Evolutionary conservation across 2,888 invertebrate genomes (phyloP).

Genomic region (Galerucella pusilla): DNA sequence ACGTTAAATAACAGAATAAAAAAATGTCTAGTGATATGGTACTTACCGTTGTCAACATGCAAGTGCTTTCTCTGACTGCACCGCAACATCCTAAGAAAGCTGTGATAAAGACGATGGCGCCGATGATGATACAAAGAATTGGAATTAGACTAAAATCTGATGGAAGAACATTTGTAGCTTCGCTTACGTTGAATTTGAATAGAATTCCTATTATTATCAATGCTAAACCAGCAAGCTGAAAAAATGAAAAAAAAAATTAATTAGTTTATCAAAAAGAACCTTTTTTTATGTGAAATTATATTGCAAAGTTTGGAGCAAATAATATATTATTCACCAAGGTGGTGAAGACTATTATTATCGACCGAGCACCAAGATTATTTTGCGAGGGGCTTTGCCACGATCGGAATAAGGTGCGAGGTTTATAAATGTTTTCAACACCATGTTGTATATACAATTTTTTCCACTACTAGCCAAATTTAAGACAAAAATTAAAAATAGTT

Average conservation of each 20-base stretch:
- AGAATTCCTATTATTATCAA: conserved; percentile 76
- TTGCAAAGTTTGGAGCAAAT: no score
- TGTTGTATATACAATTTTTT: no score
- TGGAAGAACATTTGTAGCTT: conserved; percentile 53
- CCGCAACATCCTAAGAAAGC: conserved; percentile 66
- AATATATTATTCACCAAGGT: no score
- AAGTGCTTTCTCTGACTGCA: conserved; percentile 64
- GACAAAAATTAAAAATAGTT: no score
- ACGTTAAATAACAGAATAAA: background rate
- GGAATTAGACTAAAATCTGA: conserved; percentile 69
- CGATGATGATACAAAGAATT: conserved; percentile 75
- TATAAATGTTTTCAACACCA: no score
- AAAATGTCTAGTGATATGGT: background rate
- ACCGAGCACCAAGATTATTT: no score
- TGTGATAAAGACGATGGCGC: conserved; percentile 71
- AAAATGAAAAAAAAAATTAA: conserved; percentile 44
- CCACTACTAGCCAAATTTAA: no score
- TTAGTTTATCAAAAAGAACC: no score
- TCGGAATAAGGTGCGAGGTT: no score
- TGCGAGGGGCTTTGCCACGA: no score
- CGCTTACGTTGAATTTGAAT: conserved; percentile 71
- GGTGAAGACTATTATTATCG: no score
- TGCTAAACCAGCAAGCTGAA: conserved; percentile 78
- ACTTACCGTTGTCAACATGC: conserved; percentile 63
- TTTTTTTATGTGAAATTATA: no score